phyloP scores from a whole-genome alignment of 2,113 vertebrate genomes.

The Vombatus ursinus region DNA sequence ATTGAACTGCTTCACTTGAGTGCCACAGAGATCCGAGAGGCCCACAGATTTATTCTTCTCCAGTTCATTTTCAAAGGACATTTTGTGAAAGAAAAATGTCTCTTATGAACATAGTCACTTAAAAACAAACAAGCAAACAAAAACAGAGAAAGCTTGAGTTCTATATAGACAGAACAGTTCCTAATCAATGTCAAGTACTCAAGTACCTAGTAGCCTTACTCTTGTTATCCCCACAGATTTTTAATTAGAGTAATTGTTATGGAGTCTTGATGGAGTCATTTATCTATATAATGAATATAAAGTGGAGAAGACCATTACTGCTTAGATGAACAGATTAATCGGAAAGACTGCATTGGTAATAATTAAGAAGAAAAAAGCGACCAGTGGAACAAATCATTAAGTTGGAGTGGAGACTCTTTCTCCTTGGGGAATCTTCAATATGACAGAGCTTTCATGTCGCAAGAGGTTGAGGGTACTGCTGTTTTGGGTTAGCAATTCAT shows the following conservation, averaged over 20 bases:
- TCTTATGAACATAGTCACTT: neutral
- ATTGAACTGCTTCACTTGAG: neutral
- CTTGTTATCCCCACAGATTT: constrained; percentile 67
- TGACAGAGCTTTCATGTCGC: constrained; percentile 72
- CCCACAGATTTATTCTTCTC: neutral
- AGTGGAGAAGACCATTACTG: constrained; percentile 80
- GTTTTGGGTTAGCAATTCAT: constrained; percentile 68
- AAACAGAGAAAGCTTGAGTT: neutral
- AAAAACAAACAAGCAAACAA: neutral
- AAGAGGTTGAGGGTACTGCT: constrained; percentile 63
- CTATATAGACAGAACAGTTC: neutral
- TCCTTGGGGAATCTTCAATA: constrained; percentile 72
- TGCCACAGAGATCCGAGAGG: neutral
- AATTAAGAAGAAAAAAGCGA: constrained; percentile 84
- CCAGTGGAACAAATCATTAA: constrained; percentile 82
- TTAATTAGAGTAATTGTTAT: constrained; percentile 84
- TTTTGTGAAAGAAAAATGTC: neutral
- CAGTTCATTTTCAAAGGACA: constrained; percentile 17
- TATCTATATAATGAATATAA: constrained; percentile 83
- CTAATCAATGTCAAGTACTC: constrained; percentile 33
- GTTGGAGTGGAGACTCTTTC: constrained; percentile 61
- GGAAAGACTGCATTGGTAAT: constrained; percentile 83
- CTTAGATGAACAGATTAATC: constrained; percentile 82
- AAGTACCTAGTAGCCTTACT: constrained; percentile 30
- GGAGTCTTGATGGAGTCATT: constrained; percentile 79